Conservation (phyloP, 1,140 invertebrate genomes). For the Paraescarpia echinospica region DNA sequence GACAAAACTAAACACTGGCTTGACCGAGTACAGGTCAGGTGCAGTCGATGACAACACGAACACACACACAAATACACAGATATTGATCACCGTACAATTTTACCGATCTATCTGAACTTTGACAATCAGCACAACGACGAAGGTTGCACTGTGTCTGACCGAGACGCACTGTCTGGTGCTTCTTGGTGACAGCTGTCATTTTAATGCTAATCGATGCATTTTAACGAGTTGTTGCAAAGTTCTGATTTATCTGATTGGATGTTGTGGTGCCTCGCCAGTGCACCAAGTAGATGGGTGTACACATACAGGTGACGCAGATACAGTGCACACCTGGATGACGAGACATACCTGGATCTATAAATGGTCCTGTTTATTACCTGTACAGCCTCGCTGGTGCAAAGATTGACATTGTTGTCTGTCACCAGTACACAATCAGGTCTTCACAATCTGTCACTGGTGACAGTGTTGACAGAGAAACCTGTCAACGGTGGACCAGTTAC, state of each 20-base stretch:
- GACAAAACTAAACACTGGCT: neutral
- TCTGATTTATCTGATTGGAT: neutral
- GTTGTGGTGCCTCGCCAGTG: neutral
- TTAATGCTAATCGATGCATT: neutral
- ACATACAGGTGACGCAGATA: neutral
- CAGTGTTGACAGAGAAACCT: neutral
- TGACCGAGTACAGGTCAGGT: neutral
- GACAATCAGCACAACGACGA: neutral
- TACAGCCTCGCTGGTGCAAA: neutral
- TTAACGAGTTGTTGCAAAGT: neutral
- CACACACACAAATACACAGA: neutral
- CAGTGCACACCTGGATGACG: neutral
- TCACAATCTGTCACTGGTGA: neutral
- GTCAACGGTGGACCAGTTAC: neutral
- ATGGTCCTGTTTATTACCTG: neutral
- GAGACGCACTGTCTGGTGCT: neutral
- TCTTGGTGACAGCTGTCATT: neutral
- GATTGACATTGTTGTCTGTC: too few species aligned
- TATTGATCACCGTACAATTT: neutral
- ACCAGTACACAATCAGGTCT: too few species aligned
- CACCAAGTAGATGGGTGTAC: neutral
- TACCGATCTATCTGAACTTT: neutral
- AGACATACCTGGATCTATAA: neutral
- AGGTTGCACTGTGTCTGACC: neutral
- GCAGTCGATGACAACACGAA: neutral